phyloP scores from a whole-genome alignment of 37 sponge, comb jelly and placozoan genomes.

The Bolinopsis microptera region DNA sequence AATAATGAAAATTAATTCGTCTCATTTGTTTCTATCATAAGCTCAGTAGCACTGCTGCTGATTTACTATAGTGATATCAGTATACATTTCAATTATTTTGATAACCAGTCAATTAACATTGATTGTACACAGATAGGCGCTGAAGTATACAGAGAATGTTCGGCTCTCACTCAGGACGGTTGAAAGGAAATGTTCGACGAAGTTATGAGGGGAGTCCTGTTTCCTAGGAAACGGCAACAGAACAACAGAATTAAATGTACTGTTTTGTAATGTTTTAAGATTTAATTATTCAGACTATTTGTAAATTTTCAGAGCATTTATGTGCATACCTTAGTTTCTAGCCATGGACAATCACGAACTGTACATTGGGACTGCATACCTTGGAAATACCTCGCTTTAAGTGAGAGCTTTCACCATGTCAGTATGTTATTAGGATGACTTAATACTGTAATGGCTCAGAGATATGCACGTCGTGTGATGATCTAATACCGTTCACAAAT shows the following conservation, averaged over 20 bases:
- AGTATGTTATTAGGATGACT: background rate
- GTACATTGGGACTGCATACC: background rate
- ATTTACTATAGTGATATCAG: too few relatives aligned
- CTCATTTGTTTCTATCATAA: background rate
- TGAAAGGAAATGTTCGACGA: background rate
- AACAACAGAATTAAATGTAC: background rate
- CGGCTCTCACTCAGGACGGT: background rate
- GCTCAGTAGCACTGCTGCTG: too few relatives aligned
- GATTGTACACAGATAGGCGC: conserved; percentile 20
- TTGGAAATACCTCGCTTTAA: background rate
- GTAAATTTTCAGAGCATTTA: background rate
- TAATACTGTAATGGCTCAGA: background rate
- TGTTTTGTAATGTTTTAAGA: background rate
- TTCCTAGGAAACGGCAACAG: background rate
- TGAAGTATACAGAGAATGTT: background rate
- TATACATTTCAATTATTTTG: too few relatives aligned
- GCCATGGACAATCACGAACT: background rate
- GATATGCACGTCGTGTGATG: background rate
- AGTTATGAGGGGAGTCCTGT: background rate
- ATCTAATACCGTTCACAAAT: background rate
- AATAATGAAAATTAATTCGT: too few relatives aligned
- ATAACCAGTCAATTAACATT: too few relatives aligned
- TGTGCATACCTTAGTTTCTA: too few relatives aligned
- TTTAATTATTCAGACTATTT: too few relatives aligned
- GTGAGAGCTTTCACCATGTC: background rate